Base-by-base conservation (phyloP, 2,797 vertebrate genomes). In the Selene dorsalis region DNA sequence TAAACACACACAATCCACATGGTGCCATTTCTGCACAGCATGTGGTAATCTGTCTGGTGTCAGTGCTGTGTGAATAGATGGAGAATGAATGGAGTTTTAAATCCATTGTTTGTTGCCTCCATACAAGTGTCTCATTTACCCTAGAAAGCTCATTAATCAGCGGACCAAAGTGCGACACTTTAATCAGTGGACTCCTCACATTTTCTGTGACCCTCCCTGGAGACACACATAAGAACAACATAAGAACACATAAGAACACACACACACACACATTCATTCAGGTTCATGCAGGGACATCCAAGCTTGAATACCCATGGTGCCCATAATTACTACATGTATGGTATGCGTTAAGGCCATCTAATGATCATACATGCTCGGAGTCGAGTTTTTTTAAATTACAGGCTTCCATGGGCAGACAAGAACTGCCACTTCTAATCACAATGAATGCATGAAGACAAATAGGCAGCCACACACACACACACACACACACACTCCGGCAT, bases 321-420 rank as follows among this genome's bases (percentile, higher is more conserved):
- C 50, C 8, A 24, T 35, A 76, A 76, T 69, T 41, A 41, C 12
- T 30, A 68, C 70, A 60, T 55, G 32, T 73, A 77, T 73, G 59
- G 61, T 45, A 17, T 1, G 64, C 10, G 3, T 50, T 52, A 69
- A 20, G 60, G 71, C 30, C 75, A 52, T 2, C 26, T 69, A 80
- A 79, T 74, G 69, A 76, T 77, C 4, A 6, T 50, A 69, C 71
- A 70, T 66, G 78, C 74, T 69, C 60, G 20, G 82, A n/a, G n/a
- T n/a, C n/a, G n/a, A n/a, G n/a, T n/a, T n/a, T n/a, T 57, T 81
- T 91, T 83, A 87, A 91, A 89, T 91, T 84, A 88, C 69, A 82
- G 66, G 75, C 67, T 83, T 86, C 73, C 59, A 69, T 59, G 26
- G 69, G 65, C 61, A 58, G 79, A 84, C 66, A 75, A 47, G 82